Evolutionary conservation across 1,140 invertebrate species (phyloP), one percentile per base, ranked within the genome.

Genomic region (Lordiphosa mommai): DNA sequence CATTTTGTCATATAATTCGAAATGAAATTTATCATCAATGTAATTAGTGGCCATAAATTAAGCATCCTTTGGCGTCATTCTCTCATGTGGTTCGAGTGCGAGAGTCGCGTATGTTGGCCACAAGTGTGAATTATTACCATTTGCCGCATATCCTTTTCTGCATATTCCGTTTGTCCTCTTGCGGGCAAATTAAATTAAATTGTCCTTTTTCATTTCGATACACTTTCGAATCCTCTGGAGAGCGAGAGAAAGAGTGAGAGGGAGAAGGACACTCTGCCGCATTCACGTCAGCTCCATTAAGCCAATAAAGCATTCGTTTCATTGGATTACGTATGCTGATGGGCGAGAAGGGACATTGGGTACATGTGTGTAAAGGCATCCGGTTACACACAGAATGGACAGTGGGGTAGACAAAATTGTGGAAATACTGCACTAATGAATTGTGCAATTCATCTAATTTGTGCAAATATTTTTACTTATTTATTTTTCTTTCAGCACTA

Each of bases 171-270:
- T 52, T 55, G 63, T 73, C 43, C 76, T 36, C 52, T 43, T 66
- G 63, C 63, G 63, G 76, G 69, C 61, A 82, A 76, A 82, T 82
- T 72, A 84, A 82, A 82, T 82, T 82, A 82, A 82, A 82, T 77
- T 82, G 77, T 82, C 77, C 77, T 69, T 84, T 82, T 82, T 82
- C 77, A 84, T 84, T 82, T 82, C 77, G 77, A 82, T 84, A 82
- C 72, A 84, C 59, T 82, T 64, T 77, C 66, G 58, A 82, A 76
- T 68, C 20, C 76, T 61, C 77, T 58, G 53, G 76, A 70, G 77
- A 40, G 38, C 5, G 36, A 61, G 50, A 10, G 12, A 40, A 14
- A 16, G 34, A 23, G 32, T 6, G 20, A 29, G 37, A 36, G 20
- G 6, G 14, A n/a, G 50, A 16, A 4, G 7, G 53, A 14, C 34